Evolutionary conservation across 2,113 vertebrate species (phyloP).

Genomic region (Paraplagusia blochii): DNA sequence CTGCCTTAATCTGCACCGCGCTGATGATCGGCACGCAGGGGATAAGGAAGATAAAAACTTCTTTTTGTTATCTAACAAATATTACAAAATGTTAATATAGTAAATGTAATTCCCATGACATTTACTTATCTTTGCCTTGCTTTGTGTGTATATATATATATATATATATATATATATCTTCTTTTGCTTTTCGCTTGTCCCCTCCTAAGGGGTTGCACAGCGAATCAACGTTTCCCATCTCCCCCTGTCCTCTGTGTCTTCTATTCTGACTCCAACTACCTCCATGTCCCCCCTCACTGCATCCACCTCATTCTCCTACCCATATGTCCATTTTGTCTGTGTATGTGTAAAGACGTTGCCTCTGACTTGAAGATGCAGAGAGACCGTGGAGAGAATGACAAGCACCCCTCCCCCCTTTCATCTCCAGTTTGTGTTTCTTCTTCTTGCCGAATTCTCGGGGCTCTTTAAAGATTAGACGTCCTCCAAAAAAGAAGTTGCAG

Average conservation of each 20-base stretch:
- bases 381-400: slow-evolving; percentile 40
- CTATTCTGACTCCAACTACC: too few species aligned
- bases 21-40: slow-evolving; percentile 26
- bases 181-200: background rate
- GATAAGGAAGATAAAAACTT: slow-evolving; percentile 30
- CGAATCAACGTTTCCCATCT: too few species aligned
- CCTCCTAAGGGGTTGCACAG: too few species aligned
- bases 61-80: slow-evolving; percentile 37
- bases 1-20: slow-evolving; percentile 15
- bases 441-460: background rate
- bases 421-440: slow-evolving; percentile 9
- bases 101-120: slow-evolving; percentile 41
- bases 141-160: too few species aligned
- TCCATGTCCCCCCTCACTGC: too few species aligned
- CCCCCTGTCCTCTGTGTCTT: too few species aligned
- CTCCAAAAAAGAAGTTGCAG: slow-evolving; percentile 21
- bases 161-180: too few species aligned
- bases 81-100: slow-evolving; percentile 50
- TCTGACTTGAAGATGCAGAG: slow-evolving; percentile 21
- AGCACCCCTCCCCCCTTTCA: slow-evolving; percentile 37
- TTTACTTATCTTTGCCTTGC: slow-evolving; percentile 44
- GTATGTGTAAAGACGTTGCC: too few species aligned
- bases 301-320: too few species aligned
- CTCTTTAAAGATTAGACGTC: background rate
- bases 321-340: too few species aligned